Evolutionary conservation across 23 tunicate species (phyloP).

Genomic region (Halocynthia aurantium): DNA sequence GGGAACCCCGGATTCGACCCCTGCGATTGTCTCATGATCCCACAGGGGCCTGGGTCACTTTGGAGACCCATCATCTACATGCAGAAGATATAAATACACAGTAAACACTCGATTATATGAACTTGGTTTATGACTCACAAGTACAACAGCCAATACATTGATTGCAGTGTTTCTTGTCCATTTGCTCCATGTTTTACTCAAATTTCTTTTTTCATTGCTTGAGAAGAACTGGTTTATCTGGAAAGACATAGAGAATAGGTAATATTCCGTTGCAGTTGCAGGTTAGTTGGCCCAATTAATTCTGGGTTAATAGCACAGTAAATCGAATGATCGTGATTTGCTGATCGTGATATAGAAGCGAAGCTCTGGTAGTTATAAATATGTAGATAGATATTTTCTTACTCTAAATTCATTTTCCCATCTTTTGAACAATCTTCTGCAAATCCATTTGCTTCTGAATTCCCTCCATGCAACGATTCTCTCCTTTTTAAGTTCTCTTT

Average conservation of each 20-base stretch:
- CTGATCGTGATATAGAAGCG: no score
- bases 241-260: not conserved
- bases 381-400: not conserved
- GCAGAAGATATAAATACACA: no score
- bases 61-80: no score
- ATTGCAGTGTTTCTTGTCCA: not conserved
- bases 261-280: no score
- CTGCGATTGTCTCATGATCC: no score
- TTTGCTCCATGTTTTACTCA: not conserved
- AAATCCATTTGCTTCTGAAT: not conserved
- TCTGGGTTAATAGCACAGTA: not conserved
- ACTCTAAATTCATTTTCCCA: not conserved
- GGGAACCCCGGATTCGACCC: not conserved
- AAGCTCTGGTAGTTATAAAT: no score
- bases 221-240: not conserved
- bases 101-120: no score
- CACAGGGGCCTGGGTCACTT: no score
- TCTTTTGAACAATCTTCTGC: not conserved
- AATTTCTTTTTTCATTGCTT: not conserved
- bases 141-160: not conserved
- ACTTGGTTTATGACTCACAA: not conserved
- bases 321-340: not conserved
- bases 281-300: no score
- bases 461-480: not conserved
- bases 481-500: not conserved